Evolutionary conservation across 2,797 vertebrate genomes (phyloP), one percentile per base, ranked within the genome.

Genomic region (Cyclopterus lumpus): DNA sequence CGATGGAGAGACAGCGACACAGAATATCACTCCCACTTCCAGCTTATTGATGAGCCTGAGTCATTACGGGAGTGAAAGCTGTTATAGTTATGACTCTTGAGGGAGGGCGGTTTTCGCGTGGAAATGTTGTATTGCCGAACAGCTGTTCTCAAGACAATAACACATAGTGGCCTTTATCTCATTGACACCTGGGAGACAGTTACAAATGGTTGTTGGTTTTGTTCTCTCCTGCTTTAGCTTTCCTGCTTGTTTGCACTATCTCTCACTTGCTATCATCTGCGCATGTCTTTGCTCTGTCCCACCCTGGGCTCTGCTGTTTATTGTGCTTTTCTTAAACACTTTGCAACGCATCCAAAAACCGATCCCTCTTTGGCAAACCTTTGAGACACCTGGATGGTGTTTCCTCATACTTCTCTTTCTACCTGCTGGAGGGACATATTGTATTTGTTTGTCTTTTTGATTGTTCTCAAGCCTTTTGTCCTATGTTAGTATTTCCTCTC

Each of bases 121-220:
- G 78, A 77, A 84, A 83, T 80, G 83, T 83, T 85, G 80, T 82
- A 69, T 81, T 78, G 55, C 71, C 10, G 68, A 91, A 86, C 91
- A 92, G 89, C 91, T 90, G 89, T 89, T 88, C 88, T 87, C 84
- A 84, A 84, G 75, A 68, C 75, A 86, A 81, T 84, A 89, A 89
- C 74, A 91, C 86, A 93, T 88, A 76, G 85, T 89, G 80, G 78
- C 82, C 87, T 94, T 94, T 91, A 89, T 94, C 81, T 90, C 74
- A 36, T 58, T 79, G 81, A 87, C 89, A 91, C 93, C 90, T 93
- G 83, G 88, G 79, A 85, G 82, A 81, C 64, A 24, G 75, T 86
- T 78, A 62, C 69, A 57, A 22, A 46, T 32, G 16, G 63, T 36
- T 65, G 64, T 8, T 15, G 51, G 51, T n/a, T 20, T 55, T 71